phyloP scores from a whole-genome alignment of 2,888 invertebrate genomes.

The Drosophila dives region DNA sequence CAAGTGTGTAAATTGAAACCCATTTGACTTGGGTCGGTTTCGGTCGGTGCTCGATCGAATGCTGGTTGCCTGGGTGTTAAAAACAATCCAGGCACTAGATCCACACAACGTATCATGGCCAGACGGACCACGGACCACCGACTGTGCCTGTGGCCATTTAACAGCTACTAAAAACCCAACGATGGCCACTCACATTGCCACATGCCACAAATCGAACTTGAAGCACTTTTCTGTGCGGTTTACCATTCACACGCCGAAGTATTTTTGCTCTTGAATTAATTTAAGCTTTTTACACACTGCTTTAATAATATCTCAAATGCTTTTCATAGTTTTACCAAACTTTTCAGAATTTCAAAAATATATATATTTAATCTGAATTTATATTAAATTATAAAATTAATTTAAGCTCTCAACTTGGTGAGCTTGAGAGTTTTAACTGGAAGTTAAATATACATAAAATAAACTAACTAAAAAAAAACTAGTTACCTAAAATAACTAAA shows the following conservation, averaged over 20 bases:
- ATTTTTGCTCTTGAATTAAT: conserved; percentile 55
- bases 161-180: conserved; percentile 74
- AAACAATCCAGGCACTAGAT: conserved; percentile 74
- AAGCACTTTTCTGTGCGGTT: conserved; percentile 27
- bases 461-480: neutral
- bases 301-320: neutral
- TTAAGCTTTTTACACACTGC: neutral
- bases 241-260: conserved; percentile 57
- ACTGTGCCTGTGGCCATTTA: conserved; percentile 76
- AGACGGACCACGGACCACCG: conserved; percentile 63
- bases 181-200: conserved; percentile 49
- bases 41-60: conserved; percentile 12
- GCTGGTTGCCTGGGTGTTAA: conserved; percentile 72
- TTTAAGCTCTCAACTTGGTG: neutral
- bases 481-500: neutral
- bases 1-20: conserved; percentile 78
- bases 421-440: neutral
- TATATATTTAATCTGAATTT: neutral
- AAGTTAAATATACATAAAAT: neutral
- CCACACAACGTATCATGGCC: conserved; percentile 54
- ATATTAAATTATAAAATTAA: neutral
- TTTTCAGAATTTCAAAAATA: fast-evolving
- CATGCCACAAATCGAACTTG: conserved; percentile 45
- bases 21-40: conserved; percentile 58
- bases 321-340: neutral